phyloP scores from a whole-genome alignment of 2,113 vertebrate genomes.

The Ctenomys sociabilis region DNA sequence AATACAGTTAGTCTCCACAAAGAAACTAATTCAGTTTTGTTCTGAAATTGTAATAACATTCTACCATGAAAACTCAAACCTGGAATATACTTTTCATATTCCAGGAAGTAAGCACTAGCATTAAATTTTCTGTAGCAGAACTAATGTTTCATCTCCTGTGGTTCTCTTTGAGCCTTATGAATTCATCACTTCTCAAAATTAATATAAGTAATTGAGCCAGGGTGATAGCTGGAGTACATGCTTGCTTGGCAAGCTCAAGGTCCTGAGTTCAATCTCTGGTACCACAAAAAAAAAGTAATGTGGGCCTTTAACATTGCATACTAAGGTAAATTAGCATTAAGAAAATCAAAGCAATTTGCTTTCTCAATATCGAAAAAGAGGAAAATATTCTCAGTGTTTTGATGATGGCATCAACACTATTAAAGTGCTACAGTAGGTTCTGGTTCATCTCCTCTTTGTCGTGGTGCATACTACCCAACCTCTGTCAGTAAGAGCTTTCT shows the following conservation, averaged over 20 bases:
- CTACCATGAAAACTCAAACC: neutral
- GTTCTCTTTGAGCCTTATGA: constrained; percentile 11
- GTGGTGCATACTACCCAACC: neutral
- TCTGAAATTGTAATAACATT: constrained; percentile 47
- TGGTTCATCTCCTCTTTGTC: neutral
- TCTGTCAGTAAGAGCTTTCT: neutral
- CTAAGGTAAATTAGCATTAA: constrained; percentile 3
- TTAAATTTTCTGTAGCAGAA: constrained; percentile 53
- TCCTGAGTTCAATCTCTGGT: too few species aligned
- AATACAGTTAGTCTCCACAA: neutral
- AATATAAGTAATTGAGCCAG: neutral
- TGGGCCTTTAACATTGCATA: neutral
- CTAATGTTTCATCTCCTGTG: constrained; percentile 34
- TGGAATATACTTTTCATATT: neutral
- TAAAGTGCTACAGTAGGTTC: neutral
- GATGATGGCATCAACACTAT: neutral
- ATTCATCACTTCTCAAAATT: constrained; percentile 55
- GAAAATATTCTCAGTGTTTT: neutral
- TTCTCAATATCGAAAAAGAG: neutral
- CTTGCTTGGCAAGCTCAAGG: too few species aligned
- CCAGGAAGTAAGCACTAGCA: constrained; percentile 16
- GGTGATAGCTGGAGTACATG: too few species aligned
- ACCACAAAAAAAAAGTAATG: neutral
- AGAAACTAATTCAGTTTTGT: neutral
- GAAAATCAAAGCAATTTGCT: constrained; percentile 6